Evolutionary conservation across 2,113 vertebrate genomes (phyloP).

Genomic region (Proteles cristata): DNA sequence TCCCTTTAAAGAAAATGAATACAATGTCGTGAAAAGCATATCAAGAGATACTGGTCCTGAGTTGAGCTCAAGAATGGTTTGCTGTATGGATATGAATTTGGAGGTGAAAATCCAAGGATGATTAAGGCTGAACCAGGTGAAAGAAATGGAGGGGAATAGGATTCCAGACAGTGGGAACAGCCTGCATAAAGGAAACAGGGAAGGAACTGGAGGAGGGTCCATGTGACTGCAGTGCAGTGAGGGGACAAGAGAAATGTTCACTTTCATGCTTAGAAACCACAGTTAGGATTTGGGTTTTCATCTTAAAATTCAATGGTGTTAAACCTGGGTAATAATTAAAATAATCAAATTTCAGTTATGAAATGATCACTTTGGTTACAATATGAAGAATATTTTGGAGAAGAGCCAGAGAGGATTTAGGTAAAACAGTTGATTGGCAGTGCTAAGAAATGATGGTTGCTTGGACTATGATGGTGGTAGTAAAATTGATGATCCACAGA

Average conservation of each 20-base stretch:
- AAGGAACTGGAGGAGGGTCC: neutral
- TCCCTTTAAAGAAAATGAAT: neutral
- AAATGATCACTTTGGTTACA: neutral
- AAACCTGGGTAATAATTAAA: neutral
- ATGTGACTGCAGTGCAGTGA: neutral
- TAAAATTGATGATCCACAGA: neutral
- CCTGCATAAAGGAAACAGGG: neutral
- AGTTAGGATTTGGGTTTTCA: neutral
- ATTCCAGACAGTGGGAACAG: neutral
- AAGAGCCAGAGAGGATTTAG: neutral
- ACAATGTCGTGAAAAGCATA: neutral
- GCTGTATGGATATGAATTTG: neutral
- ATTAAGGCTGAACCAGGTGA: no score
- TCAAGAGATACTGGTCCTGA: no score
- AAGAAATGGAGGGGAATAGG: neutral
- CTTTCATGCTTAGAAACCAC: neutral
- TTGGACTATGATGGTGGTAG: neutral
- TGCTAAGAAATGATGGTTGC: neutral
- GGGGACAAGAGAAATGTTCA: no score
- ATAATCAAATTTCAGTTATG: neutral
- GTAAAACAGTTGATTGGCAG: neutral
- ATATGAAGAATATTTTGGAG: neutral
- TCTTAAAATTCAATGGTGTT: neutral
- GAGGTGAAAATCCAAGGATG: neutral
- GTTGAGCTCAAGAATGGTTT: neutral